These are phyloP conservation scores for Psammodynastes pulverulentus DNA, from an alignment of 2,113 vertebrate species.

Conservation along the genomic window DNA sequence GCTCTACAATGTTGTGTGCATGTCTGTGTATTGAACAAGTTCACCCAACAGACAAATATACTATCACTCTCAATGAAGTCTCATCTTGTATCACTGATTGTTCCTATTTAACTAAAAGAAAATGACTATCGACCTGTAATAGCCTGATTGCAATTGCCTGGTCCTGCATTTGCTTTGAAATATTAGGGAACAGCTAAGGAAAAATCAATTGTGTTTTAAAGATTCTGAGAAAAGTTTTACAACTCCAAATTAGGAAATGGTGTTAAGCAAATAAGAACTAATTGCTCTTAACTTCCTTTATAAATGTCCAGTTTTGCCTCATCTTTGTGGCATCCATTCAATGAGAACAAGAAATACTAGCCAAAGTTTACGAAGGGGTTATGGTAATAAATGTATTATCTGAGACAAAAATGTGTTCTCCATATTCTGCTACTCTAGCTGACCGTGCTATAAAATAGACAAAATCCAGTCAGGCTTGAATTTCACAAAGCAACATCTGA, in stretches of 20 bases:
- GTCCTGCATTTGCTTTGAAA: conserved; percentile 62
- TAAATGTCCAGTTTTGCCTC: conserved; percentile 52
- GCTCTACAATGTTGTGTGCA: not conserved
- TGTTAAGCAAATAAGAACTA: conserved; percentile 71
- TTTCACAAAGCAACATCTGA: not conserved
- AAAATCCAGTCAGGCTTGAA: not conserved
- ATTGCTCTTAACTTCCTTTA: conserved; percentile 62
- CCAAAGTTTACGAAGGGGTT: conserved; percentile 38
- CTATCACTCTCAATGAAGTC: conserved; percentile 52
- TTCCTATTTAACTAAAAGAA: conserved; percentile 73
- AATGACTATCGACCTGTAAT: conserved; percentile 71
- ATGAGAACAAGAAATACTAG: conserved; percentile 59
- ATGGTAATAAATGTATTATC: not conserved
- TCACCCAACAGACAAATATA: conserved; percentile 44
- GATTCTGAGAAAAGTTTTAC: conserved; percentile 69
- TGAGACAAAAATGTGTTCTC: not conserved
- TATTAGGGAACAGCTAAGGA: conserved; percentile 65
- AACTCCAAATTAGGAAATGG: conserved; percentile 53
- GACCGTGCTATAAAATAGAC: not conserved
- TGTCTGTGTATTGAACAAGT: not conserved
- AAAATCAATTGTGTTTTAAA: conserved; percentile 72
- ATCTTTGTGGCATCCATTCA: conserved; percentile 55
- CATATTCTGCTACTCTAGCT: not conserved
- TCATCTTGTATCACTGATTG: conserved; percentile 51
- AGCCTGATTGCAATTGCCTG: conserved; percentile 67